Conservation (phyloP, 2,113 vertebrate genomes). For the Bufo gargarizans region DNA sequence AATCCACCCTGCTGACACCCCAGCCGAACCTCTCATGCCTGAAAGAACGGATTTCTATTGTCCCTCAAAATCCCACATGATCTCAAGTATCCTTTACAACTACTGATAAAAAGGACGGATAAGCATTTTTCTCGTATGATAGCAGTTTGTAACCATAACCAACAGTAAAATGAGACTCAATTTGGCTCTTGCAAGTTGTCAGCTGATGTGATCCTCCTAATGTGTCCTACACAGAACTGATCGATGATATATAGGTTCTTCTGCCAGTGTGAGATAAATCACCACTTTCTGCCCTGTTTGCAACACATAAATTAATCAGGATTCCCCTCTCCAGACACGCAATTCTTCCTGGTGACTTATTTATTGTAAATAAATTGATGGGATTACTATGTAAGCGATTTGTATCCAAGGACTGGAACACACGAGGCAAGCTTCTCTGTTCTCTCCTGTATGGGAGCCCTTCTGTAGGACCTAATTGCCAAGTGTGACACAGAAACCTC, state of each 20-base stretch:
- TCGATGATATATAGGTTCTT: conserved; percentile 37
- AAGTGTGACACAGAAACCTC: conserved; percentile 39
- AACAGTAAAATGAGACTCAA: not conserved
- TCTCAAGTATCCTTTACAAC: not conserved
- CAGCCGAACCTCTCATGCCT: not conserved
- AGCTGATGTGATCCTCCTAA: conserved; percentile 21
- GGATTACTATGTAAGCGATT: conserved; percentile 32
- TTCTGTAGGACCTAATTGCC: conserved; percentile 29
- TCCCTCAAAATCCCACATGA: not conserved
- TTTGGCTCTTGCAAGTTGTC: conserved; percentile 19
- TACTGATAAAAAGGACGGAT: not conserved
- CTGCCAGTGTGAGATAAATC: conserved; percentile 38
- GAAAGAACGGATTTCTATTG: not conserved
- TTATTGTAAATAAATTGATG: conserved; percentile 46
- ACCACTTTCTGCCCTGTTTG: conserved; percentile 32
- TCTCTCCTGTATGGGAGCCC: not conserved
- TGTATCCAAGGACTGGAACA: conserved; percentile 12
- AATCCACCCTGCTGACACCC: not conserved
- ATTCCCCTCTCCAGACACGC: conserved; percentile 20
- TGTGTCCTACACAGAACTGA: conserved; percentile 34
- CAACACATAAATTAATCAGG: conserved; percentile 42
- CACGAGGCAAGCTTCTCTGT: not conserved
- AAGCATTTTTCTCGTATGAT: not conserved
- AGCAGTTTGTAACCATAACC: conserved; percentile 5
- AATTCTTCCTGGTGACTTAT: conserved; percentile 40